phyloP scores from a whole-genome alignment of 2,888 invertebrate genomes.

The Heteromyza rotundicornis region DNA sequence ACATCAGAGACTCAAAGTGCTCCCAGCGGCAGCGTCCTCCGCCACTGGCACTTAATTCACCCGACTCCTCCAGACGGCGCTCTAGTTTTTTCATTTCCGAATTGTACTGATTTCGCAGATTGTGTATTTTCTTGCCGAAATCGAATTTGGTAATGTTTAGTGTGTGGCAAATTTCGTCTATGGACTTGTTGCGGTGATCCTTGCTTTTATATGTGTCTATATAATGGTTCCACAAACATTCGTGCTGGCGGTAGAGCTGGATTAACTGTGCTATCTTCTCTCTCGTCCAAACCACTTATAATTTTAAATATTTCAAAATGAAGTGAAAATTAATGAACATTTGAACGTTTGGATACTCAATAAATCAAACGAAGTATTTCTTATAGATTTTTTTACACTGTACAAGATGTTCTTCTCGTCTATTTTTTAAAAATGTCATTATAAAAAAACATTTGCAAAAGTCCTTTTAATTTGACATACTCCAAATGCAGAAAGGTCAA shows the following conservation, averaged over 20 bases:
- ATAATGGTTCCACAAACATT: slow-evolving; percentile 60
- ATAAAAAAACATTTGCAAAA: too few relatives aligned
- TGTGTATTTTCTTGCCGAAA: slow-evolving; percentile 60
- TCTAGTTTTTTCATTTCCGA: slow-evolving; percentile 59
- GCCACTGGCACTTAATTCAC: slow-evolving; percentile 12
- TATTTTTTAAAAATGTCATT: too few relatives aligned
- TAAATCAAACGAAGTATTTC: too few relatives aligned
- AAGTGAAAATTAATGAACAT: too few relatives aligned
- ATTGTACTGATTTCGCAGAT: slow-evolving; percentile 60
- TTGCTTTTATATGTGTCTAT: slow-evolving; percentile 56
- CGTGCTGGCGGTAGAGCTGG: slow-evolving; percentile 51
- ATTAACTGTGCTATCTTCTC: slow-evolving; percentile 56
- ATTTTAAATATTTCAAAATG: too few relatives aligned
- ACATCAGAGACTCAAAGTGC: slow-evolving; percentile 58
- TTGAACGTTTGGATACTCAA: too few relatives aligned
- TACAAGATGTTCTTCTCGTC: too few relatives aligned
- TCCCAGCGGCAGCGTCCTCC: slow-evolving; percentile 54
- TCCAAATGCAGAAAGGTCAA: too few relatives aligned
- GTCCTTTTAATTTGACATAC: too few relatives aligned
- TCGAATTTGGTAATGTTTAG: slow-evolving; percentile 52
- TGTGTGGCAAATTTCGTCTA: slow-evolving; percentile 48
- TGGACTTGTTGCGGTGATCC: slow-evolving; percentile 50
- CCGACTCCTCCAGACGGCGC: slow-evolving; percentile 47
- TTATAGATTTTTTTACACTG: too few relatives aligned
- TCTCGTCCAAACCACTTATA: slow-evolving; percentile 57